Evolutionary conservation across 2,113 vertebrate species (phyloP).

Genomic region (Chitala chitala): DNA sequence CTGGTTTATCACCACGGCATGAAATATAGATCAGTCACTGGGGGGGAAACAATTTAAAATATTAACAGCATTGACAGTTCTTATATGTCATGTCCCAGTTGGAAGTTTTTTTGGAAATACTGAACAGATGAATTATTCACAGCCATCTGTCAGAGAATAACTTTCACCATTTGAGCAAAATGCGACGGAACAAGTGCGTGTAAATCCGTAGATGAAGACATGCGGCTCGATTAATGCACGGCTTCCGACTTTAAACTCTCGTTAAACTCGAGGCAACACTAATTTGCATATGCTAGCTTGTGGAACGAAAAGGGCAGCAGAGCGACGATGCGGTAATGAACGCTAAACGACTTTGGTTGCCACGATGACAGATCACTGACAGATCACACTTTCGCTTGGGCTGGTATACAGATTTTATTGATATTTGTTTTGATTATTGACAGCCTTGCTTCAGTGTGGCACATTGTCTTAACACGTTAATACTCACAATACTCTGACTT

Average conservation of each 20-base stretch:
- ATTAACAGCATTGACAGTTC: slow-evolving; percentile 46
- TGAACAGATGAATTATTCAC: slow-evolving; percentile 39
- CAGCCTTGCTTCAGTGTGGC: no score
- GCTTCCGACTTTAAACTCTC: slow-evolving; percentile 5
- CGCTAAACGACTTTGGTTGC: not conserved
- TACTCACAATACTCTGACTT: no score
- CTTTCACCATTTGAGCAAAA: slow-evolving; percentile 33
- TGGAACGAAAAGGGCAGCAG: not conserved
- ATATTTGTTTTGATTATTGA: no score
- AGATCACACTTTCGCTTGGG: no score
- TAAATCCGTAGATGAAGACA: slow-evolving; percentile 32
- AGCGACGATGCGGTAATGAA: not conserved
- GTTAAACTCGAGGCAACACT: not conserved
- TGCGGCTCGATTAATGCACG: not conserved
- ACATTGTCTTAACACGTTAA: no score
- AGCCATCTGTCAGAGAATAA: slow-evolving; percentile 37
- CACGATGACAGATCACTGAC: not conserved
- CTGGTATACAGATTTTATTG: no score
- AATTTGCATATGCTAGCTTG: not conserved
- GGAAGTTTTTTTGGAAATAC: slow-evolving; percentile 28
- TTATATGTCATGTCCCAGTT: slow-evolving; percentile 40
- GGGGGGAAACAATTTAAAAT: slow-evolving; percentile 46
- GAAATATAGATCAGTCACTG: slow-evolving; percentile 48
- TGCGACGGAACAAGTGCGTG: slow-evolving; percentile 21
- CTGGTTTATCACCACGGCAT: slow-evolving; percentile 34